A percentile compares a stretch with the other conserved stretches of the same genome.
phyloP scores from a whole-genome alignment of 1,140 invertebrate genomes.

The Philotrypesis tridentata region DNA sequence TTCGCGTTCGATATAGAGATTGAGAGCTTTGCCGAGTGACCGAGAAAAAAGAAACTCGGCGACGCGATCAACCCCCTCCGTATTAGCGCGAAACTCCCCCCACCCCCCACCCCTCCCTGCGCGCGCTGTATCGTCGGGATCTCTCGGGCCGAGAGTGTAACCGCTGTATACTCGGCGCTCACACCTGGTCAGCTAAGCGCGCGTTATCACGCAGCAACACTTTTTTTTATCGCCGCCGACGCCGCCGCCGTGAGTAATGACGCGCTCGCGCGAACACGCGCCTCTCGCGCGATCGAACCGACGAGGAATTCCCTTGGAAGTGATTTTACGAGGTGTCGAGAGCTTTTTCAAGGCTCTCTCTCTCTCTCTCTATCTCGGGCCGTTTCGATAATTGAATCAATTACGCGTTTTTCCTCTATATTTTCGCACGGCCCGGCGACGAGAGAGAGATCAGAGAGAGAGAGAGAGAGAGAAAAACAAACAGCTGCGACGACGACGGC shows the following conservation, averaged over 20 bases:
- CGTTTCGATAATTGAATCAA: not conserved
- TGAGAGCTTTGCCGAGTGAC: no score
- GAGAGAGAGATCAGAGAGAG: no score
- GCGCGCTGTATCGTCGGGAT: no score
- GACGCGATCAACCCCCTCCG: no score
- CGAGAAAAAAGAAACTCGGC: no score
- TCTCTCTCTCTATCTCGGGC: not conserved
- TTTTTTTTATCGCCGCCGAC: constrained; percentile 6
- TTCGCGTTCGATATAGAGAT: no score
- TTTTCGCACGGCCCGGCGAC: no score
- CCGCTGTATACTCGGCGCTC: not conserved
- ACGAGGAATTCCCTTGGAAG: not conserved
- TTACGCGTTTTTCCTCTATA: not conserved
- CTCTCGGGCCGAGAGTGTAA: no score
- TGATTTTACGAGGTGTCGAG: constrained; percentile 36
- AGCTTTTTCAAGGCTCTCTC: not conserved
- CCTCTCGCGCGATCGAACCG: not conserved
- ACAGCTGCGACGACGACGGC: not conserved
- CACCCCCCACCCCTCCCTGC: no score
- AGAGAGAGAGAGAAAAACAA: not conserved
- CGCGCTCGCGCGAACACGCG: constrained; percentile 24
- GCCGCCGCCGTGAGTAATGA: no score
- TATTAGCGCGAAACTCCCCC: no score
- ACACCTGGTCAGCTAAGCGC: not conserved
- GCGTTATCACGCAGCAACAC: constrained; percentile 23